Evolutionary conservation across 2,113 vertebrate species (phyloP).

Genomic region (Suricata suricatta): DNA sequence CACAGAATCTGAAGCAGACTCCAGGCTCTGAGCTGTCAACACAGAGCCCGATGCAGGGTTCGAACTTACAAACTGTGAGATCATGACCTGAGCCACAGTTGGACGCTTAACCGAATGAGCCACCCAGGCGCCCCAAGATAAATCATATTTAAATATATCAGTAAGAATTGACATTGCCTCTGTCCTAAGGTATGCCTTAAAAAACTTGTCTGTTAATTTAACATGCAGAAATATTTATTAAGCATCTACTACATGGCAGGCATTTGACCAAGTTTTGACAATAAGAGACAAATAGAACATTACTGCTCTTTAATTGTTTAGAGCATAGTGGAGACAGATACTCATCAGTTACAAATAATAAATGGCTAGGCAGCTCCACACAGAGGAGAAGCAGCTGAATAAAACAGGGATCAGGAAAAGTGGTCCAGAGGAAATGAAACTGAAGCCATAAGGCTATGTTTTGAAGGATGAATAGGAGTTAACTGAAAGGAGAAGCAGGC

Average conservation of each 20-base stretch:
- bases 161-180: not conserved
- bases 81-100: too few species aligned
- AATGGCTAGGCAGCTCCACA: not conserved
- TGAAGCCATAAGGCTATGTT: not conserved
- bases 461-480: not conserved
- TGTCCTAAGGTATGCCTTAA: not conserved
- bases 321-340: not conserved
- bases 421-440: not conserved
- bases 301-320: conserved; percentile 58
- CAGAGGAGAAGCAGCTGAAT: not conserved
- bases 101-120: too few species aligned
- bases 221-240: not conserved
- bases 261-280: not conserved
- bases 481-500: not conserved
- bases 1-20: too few species aligned
- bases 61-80: too few species aligned
- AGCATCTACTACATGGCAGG: not conserved
- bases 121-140: not conserved
- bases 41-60: too few species aligned
- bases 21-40: too few species aligned
- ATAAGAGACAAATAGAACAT: not conserved
- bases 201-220: not conserved
- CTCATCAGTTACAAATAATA: not conserved
- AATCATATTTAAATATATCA: not conserved
- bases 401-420: not conserved